Conservation (phyloP, 64 coral and sea anemone species). For the Platygyra sinensis region DNA sequence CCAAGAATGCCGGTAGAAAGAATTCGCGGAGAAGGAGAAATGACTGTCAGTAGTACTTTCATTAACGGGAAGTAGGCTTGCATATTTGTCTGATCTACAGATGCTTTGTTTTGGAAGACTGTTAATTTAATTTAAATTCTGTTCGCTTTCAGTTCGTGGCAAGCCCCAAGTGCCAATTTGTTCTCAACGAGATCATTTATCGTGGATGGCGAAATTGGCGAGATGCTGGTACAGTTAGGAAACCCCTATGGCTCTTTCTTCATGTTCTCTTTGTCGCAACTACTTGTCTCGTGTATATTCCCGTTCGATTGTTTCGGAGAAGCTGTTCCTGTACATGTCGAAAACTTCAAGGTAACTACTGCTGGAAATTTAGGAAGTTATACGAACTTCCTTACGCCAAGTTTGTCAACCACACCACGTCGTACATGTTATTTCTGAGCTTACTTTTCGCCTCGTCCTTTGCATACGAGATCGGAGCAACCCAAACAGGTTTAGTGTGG, state of each 20-base stretch:
- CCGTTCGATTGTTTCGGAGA: background rate
- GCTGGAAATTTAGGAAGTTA: background rate
- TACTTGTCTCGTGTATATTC: background rate
- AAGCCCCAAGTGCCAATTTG: conserved; percentile 17
- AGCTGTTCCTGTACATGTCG: background rate
- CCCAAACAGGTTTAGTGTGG: background rate
- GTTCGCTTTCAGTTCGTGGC: background rate
- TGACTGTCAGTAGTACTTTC: no score
- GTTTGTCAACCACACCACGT: conserved; percentile 41
- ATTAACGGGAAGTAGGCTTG: no score
- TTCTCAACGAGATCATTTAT: conserved; percentile 24
- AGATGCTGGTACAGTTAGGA: background rate
- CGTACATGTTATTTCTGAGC: conserved; percentile 20
- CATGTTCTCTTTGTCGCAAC: background rate
- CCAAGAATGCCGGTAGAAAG: no score
- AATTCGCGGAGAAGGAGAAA: no score
- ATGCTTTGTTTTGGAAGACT: background rate
- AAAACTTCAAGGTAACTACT: background rate
- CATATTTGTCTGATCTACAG: no score
- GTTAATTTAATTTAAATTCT: background rate
- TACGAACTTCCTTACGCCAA: conserved; percentile 39
- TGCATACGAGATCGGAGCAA: background rate
- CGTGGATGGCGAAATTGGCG: conserved; percentile 2
- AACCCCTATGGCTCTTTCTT: background rate
- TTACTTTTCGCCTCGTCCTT: background rate